Evolutionary conservation across 1,140 invertebrate genomes (phyloP), one percentile per base, ranked within the genome.

Genomic region (Eupristina koningsbergeri): DNA sequence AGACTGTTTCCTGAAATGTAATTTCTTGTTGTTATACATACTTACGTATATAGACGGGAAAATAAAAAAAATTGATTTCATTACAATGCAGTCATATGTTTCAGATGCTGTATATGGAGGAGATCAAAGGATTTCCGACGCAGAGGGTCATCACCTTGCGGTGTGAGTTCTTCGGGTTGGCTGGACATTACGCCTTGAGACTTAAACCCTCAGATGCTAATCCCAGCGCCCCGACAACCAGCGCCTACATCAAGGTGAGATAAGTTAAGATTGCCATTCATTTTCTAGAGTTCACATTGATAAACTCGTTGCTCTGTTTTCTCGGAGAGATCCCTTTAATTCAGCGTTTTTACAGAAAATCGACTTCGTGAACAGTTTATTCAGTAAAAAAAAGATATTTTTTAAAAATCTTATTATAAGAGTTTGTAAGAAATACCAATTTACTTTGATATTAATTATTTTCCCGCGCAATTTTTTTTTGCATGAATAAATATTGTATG

Each of bases 111-210:
- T 95, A 95, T 88, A 92, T 93, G 71, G 96, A 96, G 91, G 95
- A 96, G 90, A 90, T 96, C 19, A 91, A 92, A 29, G 96, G 95
- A 1, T 96, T 95, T 89, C 94, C 95, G 22, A 93, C 94, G n/a
- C 92, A 94, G 41, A 93, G 94, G 22, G 92, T 94, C 5, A 90
- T 96, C 78, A 93, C 92, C 7, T 89, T 97, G 26, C 93, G 94
- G 36, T 97, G 96, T 85, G 95, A 96, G 86, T 93, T 96, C 31
- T 97, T 97, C 85, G 96, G 96, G 5, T 92, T 96, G 82, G 95
- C 96, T 6, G 96, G 96, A 0, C 95, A 96, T 89, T 97, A 97
- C 88, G 94, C 95, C 0, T 91, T 96, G 0, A 93, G 94, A 82
- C 87, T 96, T 67, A 91, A 94, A 53, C 95, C 95, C 0, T 93